Evolutionary conservation across 2,797 vertebrate genomes (phyloP), one percentile per base, ranked within the genome.

Genomic region (Phaenicophaeus curvirostris): DNA sequence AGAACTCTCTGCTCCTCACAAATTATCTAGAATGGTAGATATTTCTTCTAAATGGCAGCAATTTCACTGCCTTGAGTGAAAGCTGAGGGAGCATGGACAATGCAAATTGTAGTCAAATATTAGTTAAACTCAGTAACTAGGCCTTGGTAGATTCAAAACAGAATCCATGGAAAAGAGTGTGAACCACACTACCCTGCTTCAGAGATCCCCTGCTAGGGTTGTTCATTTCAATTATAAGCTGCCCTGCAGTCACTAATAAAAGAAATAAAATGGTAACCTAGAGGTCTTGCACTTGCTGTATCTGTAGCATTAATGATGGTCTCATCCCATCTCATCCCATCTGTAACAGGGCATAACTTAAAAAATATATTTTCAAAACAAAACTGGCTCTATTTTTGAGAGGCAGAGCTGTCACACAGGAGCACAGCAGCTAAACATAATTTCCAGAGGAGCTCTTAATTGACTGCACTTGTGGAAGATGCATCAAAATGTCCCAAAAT

Each of bases 401-500:
- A 57, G 54, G 14, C 79, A 76, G 55, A 85, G n/a, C 58, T 62
- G 25, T 27, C 0, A 0, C 25, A 42, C 13, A 39, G 58, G 58
- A 86, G 24, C 67, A 35, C 18, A 51, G 71, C 46, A 86, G 84
- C 50, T n/a, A 35, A 80, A 31, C 15, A 2, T 6, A 15, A 42
- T 87, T 91, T 73, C 72, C 87, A 93, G 77, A 68, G 57, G 35
- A 72, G 78, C 46, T 93, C 89, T 87, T 90, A 94, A 95, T 73
- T 91, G 93, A 84, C 63, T 93, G 50, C 73, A n/a, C 37, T 92
- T 91, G 46, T 61, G 76, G 87, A 57, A 96, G 74, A 91, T 77
- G 71, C 66, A 71, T 76, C 67, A 94, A 92, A 93, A 89, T 27
- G 63, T 86, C 89, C 79, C 87, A 83, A 96, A 95, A 95, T 53